Evolutionary conservation across 2,888 invertebrate species (phyloP).

Genomic region (Catocala nupta): DNA sequence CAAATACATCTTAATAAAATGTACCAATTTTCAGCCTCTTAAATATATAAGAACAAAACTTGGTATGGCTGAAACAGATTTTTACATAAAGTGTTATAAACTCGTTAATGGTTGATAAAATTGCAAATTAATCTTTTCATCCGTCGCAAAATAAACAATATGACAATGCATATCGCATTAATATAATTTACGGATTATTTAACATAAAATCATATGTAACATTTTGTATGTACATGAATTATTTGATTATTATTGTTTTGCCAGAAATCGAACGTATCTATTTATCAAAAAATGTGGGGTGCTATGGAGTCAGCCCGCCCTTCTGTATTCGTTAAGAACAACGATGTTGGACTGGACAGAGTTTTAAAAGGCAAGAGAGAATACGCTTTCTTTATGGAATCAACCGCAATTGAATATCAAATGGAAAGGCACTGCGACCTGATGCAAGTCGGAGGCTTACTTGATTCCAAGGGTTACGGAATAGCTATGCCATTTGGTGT

Average conservation of each 20-base stretch:
- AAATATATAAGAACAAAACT: too few relatives aligned
- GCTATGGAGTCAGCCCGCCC: constrained; percentile 95
- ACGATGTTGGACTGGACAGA: constrained; percentile 95
- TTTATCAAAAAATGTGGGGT: constrained; percentile 97
- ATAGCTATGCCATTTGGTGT: constrained; percentile 96
- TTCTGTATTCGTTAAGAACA: constrained; percentile 93
- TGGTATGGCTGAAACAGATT: too few relatives aligned
- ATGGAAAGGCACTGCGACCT: constrained; percentile 95
- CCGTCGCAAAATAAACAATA: too few relatives aligned
- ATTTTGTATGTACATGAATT: too few relatives aligned
- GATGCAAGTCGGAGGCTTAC: constrained; percentile 92
- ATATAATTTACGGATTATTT: too few relatives aligned
- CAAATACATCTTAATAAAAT: too few relatives aligned
- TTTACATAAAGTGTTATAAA: too few relatives aligned
- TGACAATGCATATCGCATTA: too few relatives aligned
- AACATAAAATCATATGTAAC: too few relatives aligned
- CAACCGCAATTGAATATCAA: constrained; percentile 97
- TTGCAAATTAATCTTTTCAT: too few relatives aligned
- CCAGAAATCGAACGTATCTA: constrained; percentile 95
- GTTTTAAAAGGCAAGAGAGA: constrained; percentile 92
- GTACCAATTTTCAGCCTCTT: too few relatives aligned
- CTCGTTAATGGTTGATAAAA: too few relatives aligned
- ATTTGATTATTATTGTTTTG: constrained; percentile 45
- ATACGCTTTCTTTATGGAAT: constrained; percentile 99
- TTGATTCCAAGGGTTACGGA: constrained; percentile 97